A percentile compares a stretch with the other conserved stretches of the same genome.
These are phyloP conservation scores for Ammospiza caudacuta DNA, from an alignment of 2,113 vertebrate species.

Conservation along the genomic window DNA sequence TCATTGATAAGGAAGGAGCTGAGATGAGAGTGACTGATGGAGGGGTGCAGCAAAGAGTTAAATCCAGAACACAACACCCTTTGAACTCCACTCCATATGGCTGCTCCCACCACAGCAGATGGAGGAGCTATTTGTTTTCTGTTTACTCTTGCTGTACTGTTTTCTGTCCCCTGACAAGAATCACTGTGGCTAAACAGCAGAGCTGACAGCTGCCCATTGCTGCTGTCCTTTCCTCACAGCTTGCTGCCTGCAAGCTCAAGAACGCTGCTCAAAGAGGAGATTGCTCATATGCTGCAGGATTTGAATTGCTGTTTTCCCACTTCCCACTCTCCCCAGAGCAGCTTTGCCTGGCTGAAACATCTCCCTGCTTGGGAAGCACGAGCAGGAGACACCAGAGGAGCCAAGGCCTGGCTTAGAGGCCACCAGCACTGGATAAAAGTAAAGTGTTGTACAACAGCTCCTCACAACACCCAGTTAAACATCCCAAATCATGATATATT, in stretches of 20 bases:
- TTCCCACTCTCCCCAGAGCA: not conserved
- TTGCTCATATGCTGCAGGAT: constrained; percentile 50
- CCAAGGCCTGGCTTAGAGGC: not conserved
- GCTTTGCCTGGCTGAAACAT: not conserved
- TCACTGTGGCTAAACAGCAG: constrained; percentile 12
- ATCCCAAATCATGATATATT: not conserved
- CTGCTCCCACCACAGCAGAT: constrained; percentile 59
- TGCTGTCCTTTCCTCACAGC: constrained; percentile 10
- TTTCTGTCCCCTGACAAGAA: constrained; percentile 28
- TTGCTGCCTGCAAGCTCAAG: not conserved
- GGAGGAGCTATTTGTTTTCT: constrained; percentile 24
- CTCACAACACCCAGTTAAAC: not conserved
- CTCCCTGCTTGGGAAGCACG: not conserved
- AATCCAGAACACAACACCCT: not conserved
- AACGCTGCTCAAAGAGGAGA: not conserved
- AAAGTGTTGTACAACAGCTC: fast-evolving
- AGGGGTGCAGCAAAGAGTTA: not conserved
- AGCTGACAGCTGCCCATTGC: constrained; percentile 46
- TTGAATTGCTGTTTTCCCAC: not conserved
- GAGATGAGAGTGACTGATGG: not conserved
- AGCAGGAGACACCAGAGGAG: not conserved
- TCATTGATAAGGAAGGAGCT: not conserved
- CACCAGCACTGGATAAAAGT: not conserved
- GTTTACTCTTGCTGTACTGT: constrained; percentile 15
- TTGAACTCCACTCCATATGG: constrained; percentile 54